A percentile compares a stretch with the other conserved stretches of the same genome.
Evolutionary conservation across 1,140 invertebrate genomes (phyloP).

Genomic region (Euwallacea similis): DNA sequence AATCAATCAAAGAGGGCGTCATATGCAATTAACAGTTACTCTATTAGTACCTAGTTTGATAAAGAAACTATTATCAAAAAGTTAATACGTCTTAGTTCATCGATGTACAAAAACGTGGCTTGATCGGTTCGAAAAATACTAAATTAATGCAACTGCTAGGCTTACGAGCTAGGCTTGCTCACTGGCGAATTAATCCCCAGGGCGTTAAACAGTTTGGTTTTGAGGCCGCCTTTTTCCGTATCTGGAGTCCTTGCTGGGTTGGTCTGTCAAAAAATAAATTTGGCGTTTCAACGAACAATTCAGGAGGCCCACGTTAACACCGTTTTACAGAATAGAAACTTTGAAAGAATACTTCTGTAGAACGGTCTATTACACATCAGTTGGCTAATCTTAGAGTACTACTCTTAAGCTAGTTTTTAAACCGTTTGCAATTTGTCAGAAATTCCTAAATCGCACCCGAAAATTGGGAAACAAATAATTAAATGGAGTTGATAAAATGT

Average conservation of each 20-base stretch:
- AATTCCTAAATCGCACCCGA: slow-evolving; percentile 1
- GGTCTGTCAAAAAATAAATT: slow-evolving; percentile 44
- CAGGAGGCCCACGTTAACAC: not conserved
- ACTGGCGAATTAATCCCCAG: slow-evolving; percentile 57
- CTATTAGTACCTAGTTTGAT: no score
- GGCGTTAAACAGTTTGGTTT: slow-evolving; percentile 65
- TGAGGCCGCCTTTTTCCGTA: slow-evolving; percentile 57
- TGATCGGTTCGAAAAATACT: no score
- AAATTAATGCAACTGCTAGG: not conserved
- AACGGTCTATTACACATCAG: no score
- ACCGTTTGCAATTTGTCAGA: slow-evolving; percentile 22
- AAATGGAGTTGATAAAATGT: slow-evolving; percentile 39
- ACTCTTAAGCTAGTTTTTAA: no score
- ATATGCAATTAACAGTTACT: no score
- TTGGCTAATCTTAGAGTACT: no score
- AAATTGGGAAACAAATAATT: slow-evolving; percentile 5
- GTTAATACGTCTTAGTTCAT: no score
- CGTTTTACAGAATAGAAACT: no score
- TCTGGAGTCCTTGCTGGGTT: slow-evolving; percentile 54
- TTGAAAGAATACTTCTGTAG: no score
- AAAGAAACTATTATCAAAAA: no score
- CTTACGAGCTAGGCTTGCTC: slow-evolving; percentile 51
- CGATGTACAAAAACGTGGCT: no score
- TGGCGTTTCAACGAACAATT: not conserved
- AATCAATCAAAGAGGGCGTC: no score